Base-by-base conservation (phyloP, 2,113 vertebrate genomes). In the Protobothrops flavoviridis region DNA sequence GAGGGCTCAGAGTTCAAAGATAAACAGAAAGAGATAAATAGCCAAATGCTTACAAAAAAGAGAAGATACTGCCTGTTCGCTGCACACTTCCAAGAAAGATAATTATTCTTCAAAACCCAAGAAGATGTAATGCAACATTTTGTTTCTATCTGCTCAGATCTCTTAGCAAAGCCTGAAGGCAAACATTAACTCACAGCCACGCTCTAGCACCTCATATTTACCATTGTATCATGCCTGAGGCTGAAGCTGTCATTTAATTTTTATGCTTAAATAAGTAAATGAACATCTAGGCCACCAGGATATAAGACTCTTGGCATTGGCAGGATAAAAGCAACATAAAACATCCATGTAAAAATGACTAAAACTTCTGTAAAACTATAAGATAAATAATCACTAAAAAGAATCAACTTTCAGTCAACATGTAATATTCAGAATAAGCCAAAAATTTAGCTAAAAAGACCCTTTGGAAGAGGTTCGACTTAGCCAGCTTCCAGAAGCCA, bases 21-120 rank as follows among this genome's bases (percentile, higher is more conserved):
- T 33, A 33, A 33, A 33, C 5, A 17, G 29, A 45, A 52, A 15
- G 1, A 61, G 0, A 86, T 12, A 95, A 96, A 96, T 94, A 96
- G 95, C 94, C 95, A 95, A 86, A 95, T 96, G 94, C 86, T 91
- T 91, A 93, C 94, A 94, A 95, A 96, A 96, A 97, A 96, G 87
- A 7, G 50, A 29, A 55, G 17, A n/a, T 17, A 3, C 7, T 56
- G 95, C 93, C 91, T 96, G 64, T 93, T 94, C 92, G 91, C 21
- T 21, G 57, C 20, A 43, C 11, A 11, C 9, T 39, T 24, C 87
- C 52, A 88, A 3, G 52, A 55, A 88, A 33, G 69, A 20, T 74
- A 20, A 39, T 33, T 74, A 74, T 74, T 74, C n/a, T 74, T 74
- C 5, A 74, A 74, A 74, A 74, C 69, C n/a, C n/a, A 74, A 33